Evolutionary conservation across 2,888 invertebrate species (phyloP), one percentile per base, ranked within the genome.

Genomic region (Drosophila hamatofila): DNA sequence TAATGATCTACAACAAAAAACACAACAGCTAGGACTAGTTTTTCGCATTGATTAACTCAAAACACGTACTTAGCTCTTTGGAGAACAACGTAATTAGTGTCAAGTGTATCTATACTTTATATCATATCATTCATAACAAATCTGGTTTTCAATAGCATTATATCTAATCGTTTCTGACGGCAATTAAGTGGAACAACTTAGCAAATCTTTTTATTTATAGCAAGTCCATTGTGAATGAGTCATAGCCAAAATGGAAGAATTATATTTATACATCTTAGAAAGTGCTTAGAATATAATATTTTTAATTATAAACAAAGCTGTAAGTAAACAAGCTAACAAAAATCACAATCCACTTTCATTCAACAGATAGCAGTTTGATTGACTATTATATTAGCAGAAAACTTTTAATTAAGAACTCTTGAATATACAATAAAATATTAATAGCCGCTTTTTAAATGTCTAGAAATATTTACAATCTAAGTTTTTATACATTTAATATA

Each of bases 1-100:
- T 75, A 66, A 46, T 64, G 35, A 27, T 35, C 25, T 23, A 18
- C 46, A 58, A 35, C 30, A 27, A 27, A 30, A 48, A 68, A 48
- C 39, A 44, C 16, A 16, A 37, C 30, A 39, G 23, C 3, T 41
- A 49, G 52, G 11, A 44, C 41, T 16, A 30, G 56, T 51, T 56
- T 16, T n/a, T 23, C 42, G 58, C 18, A 59, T 60, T 61, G 56
- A 75, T 75, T 58, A 42, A 35, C 21, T 60, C 12, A n/a, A 51
- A 51, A 60, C 75, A 74, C 70, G 44, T 60, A 51, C 63, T 67
- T 54, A 63, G 14, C 51, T 11, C 37, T 44, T 44, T 21, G 14
- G 37, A 46, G 18, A 39, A 39, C 16, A 33, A 18, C 14, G 46
- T 48, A 55, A 66, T 66, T 66, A 66, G 65, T 64, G 55, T 35